Conservation (phyloP, 2,888 invertebrate species). For the Eilema sororculum region DNA sequence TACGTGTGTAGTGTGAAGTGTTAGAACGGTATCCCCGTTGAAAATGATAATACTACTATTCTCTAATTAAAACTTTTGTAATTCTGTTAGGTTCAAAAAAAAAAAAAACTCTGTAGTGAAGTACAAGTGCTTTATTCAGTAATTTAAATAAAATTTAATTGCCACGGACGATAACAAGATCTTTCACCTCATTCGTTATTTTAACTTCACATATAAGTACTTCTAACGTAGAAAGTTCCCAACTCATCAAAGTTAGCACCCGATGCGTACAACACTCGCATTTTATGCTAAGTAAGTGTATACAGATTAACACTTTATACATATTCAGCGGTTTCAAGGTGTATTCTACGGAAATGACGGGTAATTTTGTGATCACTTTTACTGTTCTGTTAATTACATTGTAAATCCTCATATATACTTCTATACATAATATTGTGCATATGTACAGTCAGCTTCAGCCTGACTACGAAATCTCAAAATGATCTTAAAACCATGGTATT, state of each 20-base stretch:
- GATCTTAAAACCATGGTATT: too few species aligned
- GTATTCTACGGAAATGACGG: constrained; percentile 11
- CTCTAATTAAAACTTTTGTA: too few species aligned
- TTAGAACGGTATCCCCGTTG: too few species aligned
- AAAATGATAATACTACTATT: too few species aligned
- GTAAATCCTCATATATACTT: background rate
- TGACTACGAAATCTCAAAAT: too few species aligned
- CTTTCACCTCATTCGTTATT: constrained; percentile 21
- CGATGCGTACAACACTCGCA: constrained; percentile 49
- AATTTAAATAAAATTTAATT: background rate
- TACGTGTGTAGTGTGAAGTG: too few species aligned
- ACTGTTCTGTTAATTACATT: constrained; percentile 16
- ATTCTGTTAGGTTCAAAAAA: too few species aligned
- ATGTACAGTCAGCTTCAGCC: too few species aligned
- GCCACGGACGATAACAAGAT: constrained; percentile 7
- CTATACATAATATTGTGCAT: too few species aligned
- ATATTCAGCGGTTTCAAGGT: constrained; percentile 19
- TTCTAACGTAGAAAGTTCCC: constrained; percentile 46
- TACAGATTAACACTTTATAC: constrained; percentile 29
- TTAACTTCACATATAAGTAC: constrained; percentile 39
- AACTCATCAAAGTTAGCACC: constrained; percentile 51
- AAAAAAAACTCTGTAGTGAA: too few species aligned
- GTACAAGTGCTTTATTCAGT: too few species aligned
- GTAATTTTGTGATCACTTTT: constrained; percentile 15
- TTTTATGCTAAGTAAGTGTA: constrained; percentile 58